Conservation (phyloP, 2,113 vertebrate genomes). For the Vidua chalybeata region DNA sequence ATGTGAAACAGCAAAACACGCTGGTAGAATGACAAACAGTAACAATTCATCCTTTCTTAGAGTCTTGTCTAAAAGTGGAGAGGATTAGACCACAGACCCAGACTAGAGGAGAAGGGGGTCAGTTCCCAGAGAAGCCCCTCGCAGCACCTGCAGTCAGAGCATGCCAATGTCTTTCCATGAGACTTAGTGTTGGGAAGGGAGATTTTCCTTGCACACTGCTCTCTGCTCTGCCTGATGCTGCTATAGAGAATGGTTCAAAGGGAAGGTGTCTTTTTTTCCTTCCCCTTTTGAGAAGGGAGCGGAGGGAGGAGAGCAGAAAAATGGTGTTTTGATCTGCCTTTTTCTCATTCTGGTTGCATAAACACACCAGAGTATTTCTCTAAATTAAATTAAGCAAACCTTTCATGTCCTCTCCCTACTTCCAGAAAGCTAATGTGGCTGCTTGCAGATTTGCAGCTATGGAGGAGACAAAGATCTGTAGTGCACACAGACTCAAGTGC, state of each 20-base stretch:
- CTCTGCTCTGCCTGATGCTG: not conserved
- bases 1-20: not conserved
- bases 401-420: constrained; percentile 13
- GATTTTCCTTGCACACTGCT: not conserved
- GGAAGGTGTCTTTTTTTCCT: not conserved
- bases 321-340: not conserved
- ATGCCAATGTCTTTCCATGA: not conserved
- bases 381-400: constrained; percentile 42
- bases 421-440: not conserved
- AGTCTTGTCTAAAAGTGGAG: not conserved
- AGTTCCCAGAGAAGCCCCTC: not conserved
- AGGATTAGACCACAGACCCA: not conserved
- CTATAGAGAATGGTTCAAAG: not conserved
- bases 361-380: not conserved
- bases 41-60: not conserved
- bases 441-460: constrained; percentile 26
- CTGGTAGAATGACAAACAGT: not conserved
- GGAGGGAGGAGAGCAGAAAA: not conserved
- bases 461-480: not conserved
- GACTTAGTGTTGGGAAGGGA: not conserved
- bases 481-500: not conserved
- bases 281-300: not conserved
- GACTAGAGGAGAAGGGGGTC: not conserved
- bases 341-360: constrained; percentile 17
- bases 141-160: not conserved